A percentile compares a stretch with the other conserved stretches of the same genome.
phyloP scores from a whole-genome alignment of 2,888 invertebrate genomes.

The Aphelenchoides bicaudatus region DNA sequence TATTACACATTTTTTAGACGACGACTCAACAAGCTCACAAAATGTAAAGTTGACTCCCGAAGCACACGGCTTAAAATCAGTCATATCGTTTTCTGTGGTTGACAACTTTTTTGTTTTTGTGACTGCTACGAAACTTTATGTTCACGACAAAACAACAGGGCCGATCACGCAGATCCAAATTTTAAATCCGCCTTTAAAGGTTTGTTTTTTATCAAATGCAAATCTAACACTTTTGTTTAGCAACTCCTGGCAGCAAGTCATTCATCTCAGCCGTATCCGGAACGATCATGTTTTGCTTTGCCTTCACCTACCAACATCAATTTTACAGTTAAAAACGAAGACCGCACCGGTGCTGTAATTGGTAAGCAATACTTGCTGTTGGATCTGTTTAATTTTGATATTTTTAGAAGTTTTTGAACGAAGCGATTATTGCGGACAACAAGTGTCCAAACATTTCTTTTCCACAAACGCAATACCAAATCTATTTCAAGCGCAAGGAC shows the following conservation, averaged over 20 bases:
- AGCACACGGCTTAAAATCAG: slow-evolving; percentile 50
- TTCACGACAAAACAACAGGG: slow-evolving; percentile 45
- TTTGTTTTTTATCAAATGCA: no score
- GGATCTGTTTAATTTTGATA: no score
- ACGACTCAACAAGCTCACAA: no score
- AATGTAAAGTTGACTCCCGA: slow-evolving; percentile 13
- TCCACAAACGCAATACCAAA: slow-evolving; percentile 56
- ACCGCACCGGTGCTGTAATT: slow-evolving; percentile 50
- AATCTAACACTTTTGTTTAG: no score
- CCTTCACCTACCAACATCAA: slow-evolving; percentile 49
- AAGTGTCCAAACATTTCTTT: slow-evolving; percentile 47
- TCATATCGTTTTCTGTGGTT: slow-evolving; percentile 55
- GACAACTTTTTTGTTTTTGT: slow-evolving; percentile 57
- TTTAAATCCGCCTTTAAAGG: slow-evolving; percentile 51
- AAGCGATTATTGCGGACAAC: slow-evolving; percentile 27
- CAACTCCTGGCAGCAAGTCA: slow-evolving; percentile 59
- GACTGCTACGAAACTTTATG: slow-evolving; percentile 50
- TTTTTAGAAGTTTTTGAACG: no score
- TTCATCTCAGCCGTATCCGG: slow-evolving; percentile 58
- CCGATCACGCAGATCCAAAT: slow-evolving; percentile 47
- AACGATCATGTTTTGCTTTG: slow-evolving; percentile 52
- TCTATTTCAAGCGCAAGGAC: slow-evolving; percentile 53
- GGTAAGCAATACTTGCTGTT: slow-evolving; percentile 26
- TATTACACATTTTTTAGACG: no score
- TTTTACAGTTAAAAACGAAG: slow-evolving; percentile 56